Evolutionary conservation across 1,140 invertebrate species (phyloP), one percentile per base, ranked within the genome.

Genomic region (Cataglyphis hispanica): DNA sequence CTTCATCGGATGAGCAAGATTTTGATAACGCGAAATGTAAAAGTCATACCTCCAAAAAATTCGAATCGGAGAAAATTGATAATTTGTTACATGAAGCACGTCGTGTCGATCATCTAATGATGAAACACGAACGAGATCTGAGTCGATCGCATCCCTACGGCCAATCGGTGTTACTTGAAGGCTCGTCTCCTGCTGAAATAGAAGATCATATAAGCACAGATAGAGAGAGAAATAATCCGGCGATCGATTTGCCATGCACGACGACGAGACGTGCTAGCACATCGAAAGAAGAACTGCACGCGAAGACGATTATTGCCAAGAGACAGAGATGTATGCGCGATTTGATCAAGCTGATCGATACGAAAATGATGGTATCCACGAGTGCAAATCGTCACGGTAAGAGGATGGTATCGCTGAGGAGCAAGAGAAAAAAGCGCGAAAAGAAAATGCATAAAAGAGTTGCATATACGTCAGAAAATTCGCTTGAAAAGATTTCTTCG

Each of bases 261-360:
- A 67, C 56, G 37, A 72, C 37, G 10, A 43, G 40, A 4, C 7
- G 56, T 11, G 11, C 22, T 0, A 37, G 40, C 8, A 2, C 40
- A 4, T 40, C 11, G 43, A 64, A 56, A 10, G 37, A 64, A 13
- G 34, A 84, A 40, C n/a, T n/a, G 1, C n/a, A 43, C 19, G 16
- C 43, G 13, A 40, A 22, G n/a, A 19, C 25, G 56, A 77, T 22
- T 4, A 53, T 60, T 13, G 46, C 46, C 46, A 61, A 85, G 19
- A 86, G 94, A 63, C 92, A 87, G 67, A 86, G 84, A n/a, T 91
- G 93, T 22, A 95, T 95, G 92, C 58, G 91, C 6, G 93, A 95
- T 10, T 58, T 95, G 1, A 93, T 95, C 0, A 90, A 87, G 40
- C 69, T 92, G n/a, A 95, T 95, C 2, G 94, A 95, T 19, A 89